Evolutionary conservation across 2,113 vertebrate species (phyloP), one percentile per base, ranked within the genome.

Genomic region (Lagenorhynchus albirostris): DNA sequence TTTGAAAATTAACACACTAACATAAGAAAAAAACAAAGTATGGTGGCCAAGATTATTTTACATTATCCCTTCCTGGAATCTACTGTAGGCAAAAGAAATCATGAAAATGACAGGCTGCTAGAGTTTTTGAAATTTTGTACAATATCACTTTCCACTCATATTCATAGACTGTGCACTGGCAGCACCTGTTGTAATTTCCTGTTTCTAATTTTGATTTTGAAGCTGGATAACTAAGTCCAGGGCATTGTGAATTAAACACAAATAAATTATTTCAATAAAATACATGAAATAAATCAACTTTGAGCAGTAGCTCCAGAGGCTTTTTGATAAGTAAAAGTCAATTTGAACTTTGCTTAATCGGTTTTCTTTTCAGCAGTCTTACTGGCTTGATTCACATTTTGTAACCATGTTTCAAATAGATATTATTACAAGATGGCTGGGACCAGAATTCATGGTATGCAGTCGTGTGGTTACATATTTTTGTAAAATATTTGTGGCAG

Each of bases 211-310:
- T 95, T 93, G 55, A 79, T 13, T 86, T 41, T 7, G 6, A 91
- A 60, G 18, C 63, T 79, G 2, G n/a, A 60, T 91, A n/a, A 77
- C 8, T 67, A 88, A 63, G 68, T 82, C 60, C 17, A 82, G 44
- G 10, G 7, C 5, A 47, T 15, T n/a, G 3, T 15, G 8, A 94
- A 47, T 88, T 81, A 91, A 76, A 29, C 50, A 86, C 87, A 95
- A 89, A 33, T 26, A 94, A 82, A 83, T 87, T 7, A 97, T 93
- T 97, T 91, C 8, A 2, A 55, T 53, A 79, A 86, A 94, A 23
- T 79, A 79, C 80, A 55, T 95, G 5, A 89, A 91, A 95, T 50
- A 79, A 90, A 47, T 91, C 9, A 12, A 89, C 20, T 92, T 26
- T 76, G 67, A 92, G 60, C 11, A 38, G 3, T 50, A 58, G 3